Conservation (phyloP, 2,113 vertebrate species). For the Opisthocomus hoazin region DNA sequence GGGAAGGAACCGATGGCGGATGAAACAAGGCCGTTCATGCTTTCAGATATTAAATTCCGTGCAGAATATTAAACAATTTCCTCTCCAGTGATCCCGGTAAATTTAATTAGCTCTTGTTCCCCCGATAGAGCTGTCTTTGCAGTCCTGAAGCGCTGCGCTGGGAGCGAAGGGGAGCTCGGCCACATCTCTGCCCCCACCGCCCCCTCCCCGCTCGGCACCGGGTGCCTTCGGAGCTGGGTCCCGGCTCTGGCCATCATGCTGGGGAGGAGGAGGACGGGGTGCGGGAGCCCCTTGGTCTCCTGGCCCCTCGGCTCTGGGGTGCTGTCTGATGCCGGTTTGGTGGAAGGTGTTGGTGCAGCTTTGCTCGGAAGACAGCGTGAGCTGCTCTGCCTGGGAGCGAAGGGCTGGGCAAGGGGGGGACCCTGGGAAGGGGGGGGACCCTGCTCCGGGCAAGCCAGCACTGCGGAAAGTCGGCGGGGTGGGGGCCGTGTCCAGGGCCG, state of each 20-base stretch:
- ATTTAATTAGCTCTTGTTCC: constrained; percentile 83
- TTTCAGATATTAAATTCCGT: constrained; percentile 65
- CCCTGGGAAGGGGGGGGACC: neutral
- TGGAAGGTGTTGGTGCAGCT: rapidly evolving
- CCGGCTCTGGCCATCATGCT: neutral
- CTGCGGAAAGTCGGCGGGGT: neutral
- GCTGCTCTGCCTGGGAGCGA: neutral
- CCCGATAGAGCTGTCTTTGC: constrained; percentile 68
- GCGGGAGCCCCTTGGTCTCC: neutral
- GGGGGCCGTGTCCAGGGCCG: neutral
- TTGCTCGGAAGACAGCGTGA: neutral
- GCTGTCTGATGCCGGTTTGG: neutral
- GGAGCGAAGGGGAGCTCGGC: neutral
- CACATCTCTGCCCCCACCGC: neutral
- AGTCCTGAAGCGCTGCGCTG: constrained; percentile 11
- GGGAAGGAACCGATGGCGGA: neutral
- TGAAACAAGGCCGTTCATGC: constrained; percentile 35
- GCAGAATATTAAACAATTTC: constrained; percentile 82
- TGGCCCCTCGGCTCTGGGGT: rapidly evolving
- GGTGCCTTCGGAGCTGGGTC: rapidly evolving
- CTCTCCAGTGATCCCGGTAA: constrained; percentile 75
- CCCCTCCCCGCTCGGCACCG: rapidly evolving
- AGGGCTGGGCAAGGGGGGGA: neutral
- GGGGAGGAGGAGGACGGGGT: rapidly evolving
- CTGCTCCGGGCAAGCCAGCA: neutral